phyloP scores from a whole-genome alignment of 1,140 invertebrate genomes.

The Pseudomyrmex flavicornis region DNA sequence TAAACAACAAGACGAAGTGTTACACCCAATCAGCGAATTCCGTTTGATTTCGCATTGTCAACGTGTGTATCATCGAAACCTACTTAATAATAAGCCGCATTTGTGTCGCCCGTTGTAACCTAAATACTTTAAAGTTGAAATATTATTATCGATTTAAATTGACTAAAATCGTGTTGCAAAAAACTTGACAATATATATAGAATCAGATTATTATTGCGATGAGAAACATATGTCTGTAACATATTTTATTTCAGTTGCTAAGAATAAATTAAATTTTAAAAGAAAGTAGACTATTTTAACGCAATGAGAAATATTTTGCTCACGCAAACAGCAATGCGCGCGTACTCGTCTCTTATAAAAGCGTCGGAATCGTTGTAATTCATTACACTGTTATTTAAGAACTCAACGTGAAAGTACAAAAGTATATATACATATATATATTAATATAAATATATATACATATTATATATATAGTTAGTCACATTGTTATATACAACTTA shows the following conservation, averaged over 20 bases:
- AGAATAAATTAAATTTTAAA: background rate
- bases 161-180: background rate
- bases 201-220: background rate
- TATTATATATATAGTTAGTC: too few species aligned
- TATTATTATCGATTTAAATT: slow-evolving; percentile 7
- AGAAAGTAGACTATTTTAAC: slow-evolving; percentile 3
- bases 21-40: slow-evolving; percentile 46
- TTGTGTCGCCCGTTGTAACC: background rate
- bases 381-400: slow-evolving; percentile 19
- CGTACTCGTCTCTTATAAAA: slow-evolving; percentile 39
- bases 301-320: slow-evolving; percentile 1
- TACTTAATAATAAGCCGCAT: background rate
- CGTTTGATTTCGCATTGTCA: slow-evolving; percentile 14
- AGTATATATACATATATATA: background rate
- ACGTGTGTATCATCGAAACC: slow-evolving; percentile 7
- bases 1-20: slow-evolving; percentile 3
- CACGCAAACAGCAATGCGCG: background rate
- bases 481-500: background rate
- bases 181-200: background rate
- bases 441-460: too few species aligned
- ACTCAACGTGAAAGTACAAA: background rate
- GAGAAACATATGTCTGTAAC: background rate
- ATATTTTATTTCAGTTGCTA: background rate
- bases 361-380: slow-evolving; percentile 1
- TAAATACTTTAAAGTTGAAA: slow-evolving; percentile 20